Percentiles rank a stretch among this genome's conserved stretches.
These are phyloP conservation scores for Oryzias curvinotus DNA, from an alignment of 2,113 vertebrate species.

Conservation along the genomic window DNA sequence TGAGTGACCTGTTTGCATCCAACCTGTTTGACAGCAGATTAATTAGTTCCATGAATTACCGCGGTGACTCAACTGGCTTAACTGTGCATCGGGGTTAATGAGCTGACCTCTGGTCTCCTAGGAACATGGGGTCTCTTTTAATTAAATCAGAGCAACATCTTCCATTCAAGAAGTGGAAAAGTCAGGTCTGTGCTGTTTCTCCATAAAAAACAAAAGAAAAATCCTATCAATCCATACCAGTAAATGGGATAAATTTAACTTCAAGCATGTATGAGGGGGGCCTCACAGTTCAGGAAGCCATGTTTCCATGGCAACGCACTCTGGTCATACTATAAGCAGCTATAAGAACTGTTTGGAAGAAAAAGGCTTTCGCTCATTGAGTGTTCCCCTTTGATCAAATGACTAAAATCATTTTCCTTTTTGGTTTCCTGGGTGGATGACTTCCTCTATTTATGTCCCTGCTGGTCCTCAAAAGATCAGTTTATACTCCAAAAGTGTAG, in stretches of 20 bases:
- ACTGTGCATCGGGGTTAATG: slow-evolving; percentile 52
- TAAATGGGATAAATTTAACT: neutral
- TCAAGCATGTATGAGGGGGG: neutral
- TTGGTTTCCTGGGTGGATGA: neutral
- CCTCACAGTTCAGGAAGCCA: neutral
- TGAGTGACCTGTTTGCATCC: neutral
- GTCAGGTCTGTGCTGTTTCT: slow-evolving; percentile 18
- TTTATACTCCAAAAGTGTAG: too few relatives aligned
- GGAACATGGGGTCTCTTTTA: slow-evolving; percentile 51
- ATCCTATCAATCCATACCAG: too few relatives aligned
- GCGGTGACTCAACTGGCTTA: slow-evolving; percentile 46
- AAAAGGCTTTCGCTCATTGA: neutral
- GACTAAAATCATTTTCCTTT: neutral
- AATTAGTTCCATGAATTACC: slow-evolving; percentile 21
- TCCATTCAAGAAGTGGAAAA: slow-evolving; percentile 41
- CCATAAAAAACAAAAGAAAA: neutral
- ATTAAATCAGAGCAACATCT: slow-evolving; percentile 53
- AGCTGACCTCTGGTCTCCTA: slow-evolving; percentile 54
- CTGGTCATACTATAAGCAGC: slow-evolving; percentile 1
- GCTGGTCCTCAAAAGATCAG: too few relatives aligned
- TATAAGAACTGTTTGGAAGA: neutral
- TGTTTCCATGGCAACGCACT: slow-evolving; percentile 1
- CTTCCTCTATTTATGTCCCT: too few relatives aligned
- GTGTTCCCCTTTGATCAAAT: neutral
- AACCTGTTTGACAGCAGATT: slow-evolving; percentile 39